These are phyloP conservation scores for Alauda arvensis DNA, from an alignment of 2,797 vertebrate species.

Conservation along the genomic window DNA sequence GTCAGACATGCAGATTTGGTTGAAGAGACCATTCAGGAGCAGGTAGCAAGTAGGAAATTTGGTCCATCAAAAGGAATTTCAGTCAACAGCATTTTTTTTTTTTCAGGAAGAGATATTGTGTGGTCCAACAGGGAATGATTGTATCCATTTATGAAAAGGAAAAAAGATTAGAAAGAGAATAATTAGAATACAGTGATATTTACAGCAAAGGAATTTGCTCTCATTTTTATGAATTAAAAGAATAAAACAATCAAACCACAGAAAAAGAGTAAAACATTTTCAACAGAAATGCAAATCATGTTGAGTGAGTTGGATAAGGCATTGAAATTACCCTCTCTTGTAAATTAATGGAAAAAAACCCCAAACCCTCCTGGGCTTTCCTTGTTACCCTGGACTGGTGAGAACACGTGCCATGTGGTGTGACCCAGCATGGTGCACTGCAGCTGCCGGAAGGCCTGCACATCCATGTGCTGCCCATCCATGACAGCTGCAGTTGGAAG, in stretches of 20 bases:
- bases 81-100: slow-evolving; percentile 72
- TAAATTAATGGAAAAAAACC: neutral
- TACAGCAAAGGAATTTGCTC: slow-evolving; percentile 72
- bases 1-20: slow-evolving; percentile 82
- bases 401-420: accelerated
- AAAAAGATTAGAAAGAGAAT: slow-evolving; percentile 75
- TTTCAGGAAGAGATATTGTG: slow-evolving; percentile 75
- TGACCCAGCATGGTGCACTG: neutral
- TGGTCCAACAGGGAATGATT: slow-evolving; percentile 77
- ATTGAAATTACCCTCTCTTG: neutral
- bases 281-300: neutral
- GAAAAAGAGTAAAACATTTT: slow-evolving; percentile 40
- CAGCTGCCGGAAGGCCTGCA: neutral
- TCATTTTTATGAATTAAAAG: slow-evolving; percentile 52
- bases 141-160: slow-evolving; percentile 81
- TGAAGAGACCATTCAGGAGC: slow-evolving; percentile 83
- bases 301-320: neutral
- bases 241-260: slow-evolving; percentile 39
- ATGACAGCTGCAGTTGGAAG: neutral
- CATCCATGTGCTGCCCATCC: neutral
- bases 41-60: slow-evolving; percentile 85
- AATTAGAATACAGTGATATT: slow-evolving; percentile 79
- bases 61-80: slow-evolving; percentile 84
- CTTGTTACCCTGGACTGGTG: neutral
- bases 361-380: neutral